A percentile compares a stretch with the other conserved stretches of the same genome.
phyloP scores from a whole-genome alignment of 2,113 vertebrate species.

The Myodes glareolus region DNA sequence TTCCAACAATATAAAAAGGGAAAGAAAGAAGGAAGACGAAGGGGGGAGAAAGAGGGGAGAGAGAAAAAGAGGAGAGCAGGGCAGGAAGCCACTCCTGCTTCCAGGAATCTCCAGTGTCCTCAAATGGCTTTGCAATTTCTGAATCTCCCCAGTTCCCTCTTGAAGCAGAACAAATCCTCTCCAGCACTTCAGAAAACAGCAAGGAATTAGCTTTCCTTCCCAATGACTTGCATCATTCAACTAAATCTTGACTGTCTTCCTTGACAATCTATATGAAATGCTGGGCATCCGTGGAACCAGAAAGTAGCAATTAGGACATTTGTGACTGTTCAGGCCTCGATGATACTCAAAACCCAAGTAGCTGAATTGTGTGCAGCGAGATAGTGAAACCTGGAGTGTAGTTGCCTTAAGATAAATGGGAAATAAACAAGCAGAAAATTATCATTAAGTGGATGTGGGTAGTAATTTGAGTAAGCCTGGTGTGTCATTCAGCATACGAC shows the following conservation, averaged over 20 bases:
- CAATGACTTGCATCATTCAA: slow-evolving; percentile 48
- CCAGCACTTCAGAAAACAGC: slow-evolving; percentile 69
- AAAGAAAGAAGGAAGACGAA: no score
- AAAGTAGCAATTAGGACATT: slow-evolving; percentile 30
- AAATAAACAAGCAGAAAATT: neutral
- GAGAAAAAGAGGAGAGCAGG: neutral
- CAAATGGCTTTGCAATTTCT: slow-evolving; percentile 39
- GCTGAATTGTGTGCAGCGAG: neutral
- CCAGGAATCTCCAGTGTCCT: slow-evolving; percentile 47
- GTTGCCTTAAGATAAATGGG: neutral
- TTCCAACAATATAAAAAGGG: neutral
- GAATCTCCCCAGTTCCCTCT: slow-evolving; percentile 49
- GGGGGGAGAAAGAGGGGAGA: neutral
- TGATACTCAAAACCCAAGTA: neutral
- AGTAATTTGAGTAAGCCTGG: slow-evolving; percentile 6
- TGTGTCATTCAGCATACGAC: neutral
- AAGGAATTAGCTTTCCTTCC: slow-evolving; percentile 59
- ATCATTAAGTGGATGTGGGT: neutral
- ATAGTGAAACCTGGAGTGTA: neutral
- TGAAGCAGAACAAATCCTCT: slow-evolving; percentile 69
- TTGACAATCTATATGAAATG: slow-evolving; percentile 56
- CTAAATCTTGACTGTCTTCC: slow-evolving; percentile 54
- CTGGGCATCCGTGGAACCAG: slow-evolving; percentile 17
- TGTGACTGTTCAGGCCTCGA: neutral
- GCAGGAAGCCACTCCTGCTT: neutral